Evolutionary conservation across 2,113 vertebrate genomes (phyloP).

Genomic region (Anguilla rostrata): DNA sequence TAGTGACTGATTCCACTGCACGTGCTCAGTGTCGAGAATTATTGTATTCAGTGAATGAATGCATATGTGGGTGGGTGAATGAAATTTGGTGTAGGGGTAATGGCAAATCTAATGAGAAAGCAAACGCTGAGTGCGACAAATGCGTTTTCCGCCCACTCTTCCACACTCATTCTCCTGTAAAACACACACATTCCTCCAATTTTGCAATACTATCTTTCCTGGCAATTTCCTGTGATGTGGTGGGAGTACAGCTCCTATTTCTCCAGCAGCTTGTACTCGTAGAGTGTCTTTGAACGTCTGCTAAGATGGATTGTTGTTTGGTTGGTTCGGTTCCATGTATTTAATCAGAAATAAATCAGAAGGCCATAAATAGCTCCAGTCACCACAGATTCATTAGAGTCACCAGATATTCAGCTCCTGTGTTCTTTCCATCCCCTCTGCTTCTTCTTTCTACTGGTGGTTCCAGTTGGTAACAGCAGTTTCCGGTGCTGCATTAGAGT

Average conservation of each 20-base stretch:
- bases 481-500: no score
- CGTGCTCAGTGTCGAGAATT: background rate
- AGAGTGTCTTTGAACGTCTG: background rate
- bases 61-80: background rate
- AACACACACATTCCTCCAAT: background rate
- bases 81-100: background rate
- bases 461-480: no score
- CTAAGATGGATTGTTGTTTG: background rate
- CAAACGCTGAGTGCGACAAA: background rate
- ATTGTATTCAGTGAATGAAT: background rate
- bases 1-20: background rate
- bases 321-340: background rate
- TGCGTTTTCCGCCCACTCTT: background rate
- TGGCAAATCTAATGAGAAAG: background rate
- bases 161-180: background rate
- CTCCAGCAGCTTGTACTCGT: background rate
- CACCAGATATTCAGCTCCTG: no score
- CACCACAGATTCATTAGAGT: no score
- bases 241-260: background rate
- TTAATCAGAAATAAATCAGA: background rate
- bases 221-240: background rate
- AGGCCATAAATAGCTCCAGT: slow-evolving; percentile 6
- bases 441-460: no score
- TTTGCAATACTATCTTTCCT: background rate
- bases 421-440: no score